These are phyloP conservation scores for Ruditapes philippinarum DNA, from an alignment of 1,140 invertebrate species.

Conservation along the genomic window DNA sequence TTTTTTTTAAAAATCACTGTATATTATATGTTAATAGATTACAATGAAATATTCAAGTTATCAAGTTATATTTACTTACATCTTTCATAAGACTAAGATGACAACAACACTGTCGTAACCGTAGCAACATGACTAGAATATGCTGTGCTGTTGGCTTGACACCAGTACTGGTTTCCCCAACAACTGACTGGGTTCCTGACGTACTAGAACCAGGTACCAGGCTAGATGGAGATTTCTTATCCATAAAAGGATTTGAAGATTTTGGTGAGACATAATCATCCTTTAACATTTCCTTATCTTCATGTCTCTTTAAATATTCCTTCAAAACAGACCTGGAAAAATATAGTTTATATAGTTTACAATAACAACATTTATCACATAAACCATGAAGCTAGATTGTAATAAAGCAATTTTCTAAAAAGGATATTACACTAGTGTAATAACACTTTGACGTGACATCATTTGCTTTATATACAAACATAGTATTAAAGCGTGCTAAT, in stretches of 20 bases:
- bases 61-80: constrained; percentile 87
- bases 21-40: too few relatives aligned
- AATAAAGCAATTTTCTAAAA: too few relatives aligned
- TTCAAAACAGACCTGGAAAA: constrained; percentile 76
- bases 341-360: too few relatives aligned
- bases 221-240: neutral
- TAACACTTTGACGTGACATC: too few relatives aligned
- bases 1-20: too few relatives aligned
- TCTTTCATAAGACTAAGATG: constrained; percentile 93
- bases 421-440: too few relatives aligned
- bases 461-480: too few relatives aligned
- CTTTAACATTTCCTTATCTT: constrained; percentile 78
- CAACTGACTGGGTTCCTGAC: neutral
- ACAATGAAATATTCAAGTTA: too few relatives aligned
- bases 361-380: too few relatives aligned
- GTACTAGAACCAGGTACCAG: neutral
- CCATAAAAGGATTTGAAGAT: constrained; percentile 56
- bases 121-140: constrained; percentile 93
- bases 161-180: neutral
- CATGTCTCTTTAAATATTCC: constrained; percentile 83
- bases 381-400: too few relatives aligned
- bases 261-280: constrained; percentile 17
- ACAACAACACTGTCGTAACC: constrained; percentile 95
- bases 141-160: constrained; percentile 53
- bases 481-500: too few relatives aligned